Conservation (phyloP, 2,113 vertebrate species). For the Oxyura jamaicensis region DNA sequence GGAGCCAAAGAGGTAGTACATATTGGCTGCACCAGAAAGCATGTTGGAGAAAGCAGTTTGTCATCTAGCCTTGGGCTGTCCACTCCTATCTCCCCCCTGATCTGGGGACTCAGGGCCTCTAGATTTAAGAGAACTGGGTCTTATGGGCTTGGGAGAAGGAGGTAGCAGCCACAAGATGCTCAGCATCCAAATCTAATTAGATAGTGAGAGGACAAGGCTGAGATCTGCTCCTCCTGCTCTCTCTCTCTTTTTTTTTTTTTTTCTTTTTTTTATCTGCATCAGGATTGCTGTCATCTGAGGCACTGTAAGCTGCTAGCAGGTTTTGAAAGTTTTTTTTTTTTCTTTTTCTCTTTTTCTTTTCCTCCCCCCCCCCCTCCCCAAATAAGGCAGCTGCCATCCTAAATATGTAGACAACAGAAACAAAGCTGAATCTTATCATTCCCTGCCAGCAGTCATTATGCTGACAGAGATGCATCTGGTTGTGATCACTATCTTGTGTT, state of each 20-base stretch:
- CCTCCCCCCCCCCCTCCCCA: neutral
- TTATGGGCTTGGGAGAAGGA: neutral
- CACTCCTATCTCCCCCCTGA: neutral
- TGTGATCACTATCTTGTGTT: conserved; percentile 22
- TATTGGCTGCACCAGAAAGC: neutral
- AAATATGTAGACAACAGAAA: neutral
- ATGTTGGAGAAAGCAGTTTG: neutral
- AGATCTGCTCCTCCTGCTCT: neutral
- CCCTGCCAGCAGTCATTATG: neutral
- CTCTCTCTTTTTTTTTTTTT: neutral
- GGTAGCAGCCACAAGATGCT: neutral
- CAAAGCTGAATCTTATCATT: neutral
- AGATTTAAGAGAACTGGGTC: neutral
- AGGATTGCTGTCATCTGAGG: neutral
- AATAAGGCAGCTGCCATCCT: neutral
- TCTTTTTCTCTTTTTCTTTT: neutral
- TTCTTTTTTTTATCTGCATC: neutral
- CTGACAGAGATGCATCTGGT: neutral
- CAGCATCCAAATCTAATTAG: neutral
- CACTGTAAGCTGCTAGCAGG: neutral
- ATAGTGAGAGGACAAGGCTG: neutral
- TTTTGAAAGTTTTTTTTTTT: neutral
- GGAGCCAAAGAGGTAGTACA: neutral
- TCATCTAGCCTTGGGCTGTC: neutral
- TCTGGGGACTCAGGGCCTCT: neutral